Base-by-base conservation (phyloP, 2,113 vertebrate genomes). In the Eurypyga helias region DNA sequence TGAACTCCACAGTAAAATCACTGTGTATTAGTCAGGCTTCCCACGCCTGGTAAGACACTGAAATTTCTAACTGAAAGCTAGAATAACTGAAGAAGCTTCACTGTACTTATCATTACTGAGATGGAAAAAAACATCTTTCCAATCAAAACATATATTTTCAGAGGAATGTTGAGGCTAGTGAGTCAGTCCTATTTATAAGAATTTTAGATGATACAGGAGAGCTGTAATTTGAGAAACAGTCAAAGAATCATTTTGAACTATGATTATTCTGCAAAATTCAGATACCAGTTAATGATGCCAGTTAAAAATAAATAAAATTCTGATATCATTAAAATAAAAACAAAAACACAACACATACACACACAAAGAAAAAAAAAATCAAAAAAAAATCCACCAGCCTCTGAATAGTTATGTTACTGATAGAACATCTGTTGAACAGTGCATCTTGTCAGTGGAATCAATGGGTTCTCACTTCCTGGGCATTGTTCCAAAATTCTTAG, bases 341-440 rank as follows among this genome's bases (percentile, higher is more conserved):
- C 52, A 82, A 51, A 76, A 58, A 1, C n/a, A n/a, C n/a, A n/a
- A n/a, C n/a, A n/a, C n/a, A n/a, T n/a, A n/a, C n/a, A n/a, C n/a
- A n/a, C n/a, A n/a, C n/a, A n/a, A n/a, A n/a, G n/a, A n/a, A n/a
- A n/a, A n/a, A n/a, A n/a, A n/a, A n/a, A n/a, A n/a, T n/a, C n/a
- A n/a, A n/a, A n/a, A n/a, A n/a, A n/a, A n/a, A n/a, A n/a, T n/a
- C n/a, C n/a, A n/a, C 14, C 41, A 41, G 41, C 41, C 41, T 41
- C 41, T 41, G 41, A 52, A 64, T 58, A 79, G 11, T n/a, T 26
- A 36, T 38, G 34, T 54, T 69, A 65, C 43, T 80, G 28, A 38
- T 81, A 78, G 83, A 92, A 89, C 51, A 71, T 70, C 78, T 93
- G 71, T 75, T 90, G 94, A 95, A 95, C 57, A 77, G 80, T n/a